These are phyloP conservation scores for Syngnathus typhle DNA, from an alignment of 2,113 vertebrate species.

Conservation along the genomic window DNA sequence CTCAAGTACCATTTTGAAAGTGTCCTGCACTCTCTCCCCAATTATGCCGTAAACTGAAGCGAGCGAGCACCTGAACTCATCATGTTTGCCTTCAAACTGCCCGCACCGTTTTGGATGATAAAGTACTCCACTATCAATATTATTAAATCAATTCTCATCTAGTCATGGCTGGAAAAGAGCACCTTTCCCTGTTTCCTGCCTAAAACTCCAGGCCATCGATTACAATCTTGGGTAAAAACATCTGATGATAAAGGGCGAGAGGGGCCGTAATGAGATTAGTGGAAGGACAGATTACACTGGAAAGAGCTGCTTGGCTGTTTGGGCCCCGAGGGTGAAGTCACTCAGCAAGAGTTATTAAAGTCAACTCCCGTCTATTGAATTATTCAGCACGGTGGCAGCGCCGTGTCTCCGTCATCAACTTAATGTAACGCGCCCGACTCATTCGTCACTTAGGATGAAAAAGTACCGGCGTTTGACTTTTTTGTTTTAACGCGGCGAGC, in stretches of 20 bases:
- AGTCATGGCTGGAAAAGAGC: not conserved
- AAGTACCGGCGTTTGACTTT: conserved; percentile 23
- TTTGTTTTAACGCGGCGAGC: conserved; percentile 12
- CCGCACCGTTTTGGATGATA: not conserved
- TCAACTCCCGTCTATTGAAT: conserved; percentile 51
- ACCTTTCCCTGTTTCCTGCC: not conserved
- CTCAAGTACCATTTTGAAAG: not conserved
- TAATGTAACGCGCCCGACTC: conserved; percentile 19
- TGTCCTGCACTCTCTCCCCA: not conserved
- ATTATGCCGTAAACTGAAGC: not conserved
- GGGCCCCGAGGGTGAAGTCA: conserved; percentile 50
- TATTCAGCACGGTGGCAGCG: conserved; percentile 44
- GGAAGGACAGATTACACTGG: conserved; percentile 38
- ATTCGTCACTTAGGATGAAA: conserved; percentile 37
- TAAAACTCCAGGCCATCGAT: conserved; percentile 11
- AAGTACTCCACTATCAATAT: conserved; percentile 10
- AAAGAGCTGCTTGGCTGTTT: conserved; percentile 32
- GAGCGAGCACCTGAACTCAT: not conserved
- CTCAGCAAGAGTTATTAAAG: conserved; percentile 58
- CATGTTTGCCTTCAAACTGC: not conserved
- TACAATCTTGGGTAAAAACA: conserved; percentile 18
- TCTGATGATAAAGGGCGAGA: conserved; percentile 15
- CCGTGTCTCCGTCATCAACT: conserved; percentile 34
- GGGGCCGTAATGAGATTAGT: conserved; percentile 38
- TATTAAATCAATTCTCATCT: conserved; percentile 8